Base-by-base conservation (phyloP, 1,140 invertebrate genomes). In the Meloidogyne hapla region DNA sequence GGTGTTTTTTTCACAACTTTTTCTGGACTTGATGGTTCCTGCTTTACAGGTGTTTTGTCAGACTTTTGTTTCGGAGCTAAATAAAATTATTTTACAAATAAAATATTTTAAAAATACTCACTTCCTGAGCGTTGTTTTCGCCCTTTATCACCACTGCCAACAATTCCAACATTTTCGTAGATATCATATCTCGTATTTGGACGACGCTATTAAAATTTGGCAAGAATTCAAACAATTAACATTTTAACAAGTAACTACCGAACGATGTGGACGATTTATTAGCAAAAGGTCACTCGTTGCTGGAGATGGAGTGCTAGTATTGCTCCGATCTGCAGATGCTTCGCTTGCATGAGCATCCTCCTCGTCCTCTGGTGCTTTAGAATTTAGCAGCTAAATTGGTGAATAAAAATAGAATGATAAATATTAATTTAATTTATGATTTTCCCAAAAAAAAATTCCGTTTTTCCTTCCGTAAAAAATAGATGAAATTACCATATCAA, bases 401-500 rank as follows among this genome's bases (percentile, higher is more conserved):
- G n/a, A n/a, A n/a, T n/a, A n/a, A n/a, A n/a, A n/a, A n/a, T n/a
- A n/a, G n/a, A n/a, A n/a, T n/a, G n/a, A n/a, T 48, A 8, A 21
- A 56, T n/a, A n/a, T 6, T 21, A 8, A n/a, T 56, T n/a, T n/a
- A 21, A n/a, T 4, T 8, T 3, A 15, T 18, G 18, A 48, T 18
- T 65, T 25, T 13, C 5, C 6, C 4, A 65, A 5, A 65, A 33
- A 65, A 6, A 23, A 12, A n/a, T 9, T 23, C 21, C 9, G 12
- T 25, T 18, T 18, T 4, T 18, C 15, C 13, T 5, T 18, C 5
- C 18, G 45, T 48, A 18, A 6, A 6, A 21, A 56, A 56, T 56
- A 71, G 4, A 66, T 21, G 10, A 72, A 71, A 48, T 70, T 70
- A 75, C 74, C 45, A 28, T 70, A 26, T 75, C 74, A 45, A 75